phyloP scores from a whole-genome alignment of 2,888 invertebrate species.

The Halocaridina rubra region DNA sequence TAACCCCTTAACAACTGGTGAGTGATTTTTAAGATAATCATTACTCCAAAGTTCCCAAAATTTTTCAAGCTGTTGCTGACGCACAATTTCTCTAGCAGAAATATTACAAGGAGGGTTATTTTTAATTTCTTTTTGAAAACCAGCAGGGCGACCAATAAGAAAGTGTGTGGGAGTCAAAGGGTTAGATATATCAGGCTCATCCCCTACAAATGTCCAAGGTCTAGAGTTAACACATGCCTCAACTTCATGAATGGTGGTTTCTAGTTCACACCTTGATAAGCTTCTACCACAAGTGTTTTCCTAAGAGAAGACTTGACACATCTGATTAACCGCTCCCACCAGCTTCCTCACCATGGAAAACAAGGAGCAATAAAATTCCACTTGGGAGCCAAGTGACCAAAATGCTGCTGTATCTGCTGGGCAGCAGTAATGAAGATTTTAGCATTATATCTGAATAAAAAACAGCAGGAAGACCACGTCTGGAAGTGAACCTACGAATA shows the following conservation, averaged over 20 bases:
- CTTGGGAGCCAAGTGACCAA: slow-evolving; percentile 56
- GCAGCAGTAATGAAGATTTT: slow-evolving; percentile 64
- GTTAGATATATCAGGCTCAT: slow-evolving; percentile 64
- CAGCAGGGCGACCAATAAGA: slow-evolving; percentile 29
- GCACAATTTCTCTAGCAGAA: too few relatives aligned
- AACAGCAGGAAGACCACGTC: slow-evolving; percentile 54
- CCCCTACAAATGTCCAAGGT: slow-evolving; percentile 66
- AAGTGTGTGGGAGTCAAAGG: slow-evolving; percentile 51
- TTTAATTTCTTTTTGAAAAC: too few relatives aligned
- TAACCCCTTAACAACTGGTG: too few relatives aligned
- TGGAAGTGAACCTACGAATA: too few relatives aligned
- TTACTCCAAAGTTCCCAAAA: too few relatives aligned
- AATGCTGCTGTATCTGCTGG: slow-evolving; percentile 7
- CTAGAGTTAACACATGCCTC: slow-evolving; percentile 66
- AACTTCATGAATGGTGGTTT: slow-evolving; percentile 66
- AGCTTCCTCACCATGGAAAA: slow-evolving; percentile 70
- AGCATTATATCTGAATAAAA: slow-evolving; percentile 66
- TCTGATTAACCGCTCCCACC: slow-evolving; percentile 69
- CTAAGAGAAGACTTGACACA: slow-evolving; percentile 67
- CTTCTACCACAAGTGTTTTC: slow-evolving; percentile 66
- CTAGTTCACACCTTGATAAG: slow-evolving; percentile 66
- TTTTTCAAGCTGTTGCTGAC: too few relatives aligned
- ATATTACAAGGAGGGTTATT: too few relatives aligned
- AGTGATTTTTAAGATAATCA: too few relatives aligned
- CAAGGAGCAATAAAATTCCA: slow-evolving; percentile 68